These are phyloP conservation scores for Balaeniceps rex DNA, from an alignment of 2,113 vertebrate species.

Conservation along the genomic window DNA sequence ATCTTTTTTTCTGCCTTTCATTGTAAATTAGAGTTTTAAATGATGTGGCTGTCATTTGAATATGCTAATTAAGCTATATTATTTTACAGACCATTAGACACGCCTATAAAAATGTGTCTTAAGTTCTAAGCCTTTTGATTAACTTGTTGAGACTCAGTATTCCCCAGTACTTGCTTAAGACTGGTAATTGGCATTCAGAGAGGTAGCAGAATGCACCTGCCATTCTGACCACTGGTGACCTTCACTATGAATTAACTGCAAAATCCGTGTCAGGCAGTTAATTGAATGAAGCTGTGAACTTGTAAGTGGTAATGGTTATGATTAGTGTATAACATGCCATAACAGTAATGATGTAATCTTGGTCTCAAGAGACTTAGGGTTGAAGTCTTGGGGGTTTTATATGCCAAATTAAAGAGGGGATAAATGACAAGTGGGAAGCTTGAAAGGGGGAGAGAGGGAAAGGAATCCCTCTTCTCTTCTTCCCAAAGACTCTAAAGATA, in stretches of 20 bases:
- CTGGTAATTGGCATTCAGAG: slow-evolving; percentile 66
- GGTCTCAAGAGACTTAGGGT: slow-evolving; percentile 3
- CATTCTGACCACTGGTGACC: slow-evolving; percentile 63
- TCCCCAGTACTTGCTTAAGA: slow-evolving; percentile 41
- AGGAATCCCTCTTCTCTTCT: background rate
- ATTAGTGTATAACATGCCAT: slow-evolving; percentile 62
- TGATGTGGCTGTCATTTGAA: slow-evolving; percentile 18
- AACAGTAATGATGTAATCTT: slow-evolving; percentile 56
- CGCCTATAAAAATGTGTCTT: slow-evolving; percentile 3
- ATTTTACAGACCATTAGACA: slow-evolving; percentile 51
- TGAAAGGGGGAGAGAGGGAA: background rate
- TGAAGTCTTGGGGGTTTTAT: slow-evolving; percentile 26
- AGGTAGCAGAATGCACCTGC: slow-evolving; percentile 64
- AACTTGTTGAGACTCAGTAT: slow-evolving; percentile 38
- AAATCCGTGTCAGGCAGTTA: slow-evolving; percentile 66
- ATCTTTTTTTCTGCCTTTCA: background rate
- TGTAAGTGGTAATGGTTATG: slow-evolving; percentile 69
- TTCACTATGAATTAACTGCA: slow-evolving; percentile 65
- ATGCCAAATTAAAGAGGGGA: slow-evolving; percentile 16
- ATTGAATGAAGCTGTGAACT: slow-evolving; percentile 68
- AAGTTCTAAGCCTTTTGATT: slow-evolving; percentile 53
- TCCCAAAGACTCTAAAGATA: slow-evolving; percentile 23
- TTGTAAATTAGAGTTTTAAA: slow-evolving; percentile 25
- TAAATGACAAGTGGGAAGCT: slow-evolving; percentile 38
- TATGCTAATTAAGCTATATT: slow-evolving; percentile 21